Conservation (phyloP, 1,140 invertebrate genomes). For the Drosophila cardini region DNA sequence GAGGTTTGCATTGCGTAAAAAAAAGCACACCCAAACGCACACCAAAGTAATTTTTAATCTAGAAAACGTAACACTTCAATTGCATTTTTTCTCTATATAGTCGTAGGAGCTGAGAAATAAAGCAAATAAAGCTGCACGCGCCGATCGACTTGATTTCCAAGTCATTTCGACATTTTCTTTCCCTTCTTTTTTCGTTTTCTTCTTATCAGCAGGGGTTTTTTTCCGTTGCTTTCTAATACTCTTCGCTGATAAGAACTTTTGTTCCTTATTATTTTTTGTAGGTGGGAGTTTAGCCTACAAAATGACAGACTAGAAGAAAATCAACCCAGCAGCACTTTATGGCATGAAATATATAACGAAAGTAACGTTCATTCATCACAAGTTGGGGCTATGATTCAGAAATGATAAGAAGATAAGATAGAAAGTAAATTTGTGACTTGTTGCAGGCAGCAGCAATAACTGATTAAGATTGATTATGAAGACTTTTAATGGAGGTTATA, state of each 20-base stretch:
- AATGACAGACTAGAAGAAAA: not conserved
- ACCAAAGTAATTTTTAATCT: conserved; percentile 32
- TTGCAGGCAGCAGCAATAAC: conserved; percentile 1
- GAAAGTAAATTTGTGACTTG: conserved; percentile 1
- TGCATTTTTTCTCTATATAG: conserved; percentile 23
- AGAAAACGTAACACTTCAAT: conserved; percentile 9
- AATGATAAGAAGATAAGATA: conserved; percentile 2
- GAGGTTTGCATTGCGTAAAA: conserved; percentile 16
- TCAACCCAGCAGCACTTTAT: conserved; percentile 6
- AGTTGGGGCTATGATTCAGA: not conserved
- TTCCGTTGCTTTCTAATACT: conserved; percentile 71
- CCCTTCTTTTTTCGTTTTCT: conserved; percentile 20
- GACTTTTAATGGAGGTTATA: not conserved
- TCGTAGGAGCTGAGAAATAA: conserved; percentile 27
- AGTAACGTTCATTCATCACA: not conserved
- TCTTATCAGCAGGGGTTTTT: conserved; percentile 60
- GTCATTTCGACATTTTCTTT: conserved; percentile 36
- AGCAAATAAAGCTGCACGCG: conserved; percentile 38
- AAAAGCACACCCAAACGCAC: not conserved
- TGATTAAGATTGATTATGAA: conserved; percentile 15
- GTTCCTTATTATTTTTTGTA: conserved; percentile 61
- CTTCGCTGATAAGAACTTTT: conserved; percentile 71
- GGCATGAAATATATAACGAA: conserved; percentile 7
- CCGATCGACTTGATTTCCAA: conserved; percentile 31
- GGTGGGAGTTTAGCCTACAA: conserved; percentile 67